Evolutionary conservation across 1,140 invertebrate species (phyloP).

Genomic region (Ylistrum balloti): DNA sequence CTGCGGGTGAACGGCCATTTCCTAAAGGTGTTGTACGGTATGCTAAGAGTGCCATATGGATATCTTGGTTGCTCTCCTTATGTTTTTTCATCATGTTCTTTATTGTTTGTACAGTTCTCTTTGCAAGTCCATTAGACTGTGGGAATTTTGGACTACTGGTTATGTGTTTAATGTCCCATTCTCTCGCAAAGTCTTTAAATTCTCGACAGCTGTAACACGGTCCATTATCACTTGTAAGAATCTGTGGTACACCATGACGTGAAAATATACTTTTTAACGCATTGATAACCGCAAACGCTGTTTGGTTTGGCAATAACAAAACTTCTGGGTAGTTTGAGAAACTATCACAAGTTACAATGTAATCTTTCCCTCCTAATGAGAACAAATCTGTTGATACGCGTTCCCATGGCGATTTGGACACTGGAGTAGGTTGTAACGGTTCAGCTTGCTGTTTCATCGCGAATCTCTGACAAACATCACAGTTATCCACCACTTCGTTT

Average conservation of each 20-base stretch:
- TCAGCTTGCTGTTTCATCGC: neutral
- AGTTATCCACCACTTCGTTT: slow-evolving; percentile 45
- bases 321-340: neutral
- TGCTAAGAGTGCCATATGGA: slow-evolving; percentile 41
- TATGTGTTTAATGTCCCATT: slow-evolving; percentile 35
- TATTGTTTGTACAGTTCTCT: slow-evolving; percentile 63
- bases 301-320: neutral
- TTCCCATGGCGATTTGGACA: too few relatives aligned
- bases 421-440: too few relatives aligned
- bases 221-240: neutral
- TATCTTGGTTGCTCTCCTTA: slow-evolving; percentile 19
- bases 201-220: neutral
- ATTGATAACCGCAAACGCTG: slow-evolving; percentile 50
- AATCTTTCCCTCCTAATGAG: too few relatives aligned
- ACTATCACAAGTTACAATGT: too few relatives aligned
- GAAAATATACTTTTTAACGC: slow-evolving; percentile 38
- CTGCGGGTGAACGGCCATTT: slow-evolving; percentile 17
- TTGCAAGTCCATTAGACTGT: neutral
- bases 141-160: slow-evolving; percentile 43
- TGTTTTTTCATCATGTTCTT: slow-evolving; percentile 58
- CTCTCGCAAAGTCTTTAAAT: slow-evolving; percentile 40
- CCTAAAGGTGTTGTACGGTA: slow-evolving; percentile 46
- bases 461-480: slow-evolving; percentile 46
- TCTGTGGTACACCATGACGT: neutral
- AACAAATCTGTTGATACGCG: too few relatives aligned